These are phyloP conservation scores for Gracilinanus agilis DNA, from an alignment of 2,113 vertebrate species.

Conservation along the genomic window DNA sequence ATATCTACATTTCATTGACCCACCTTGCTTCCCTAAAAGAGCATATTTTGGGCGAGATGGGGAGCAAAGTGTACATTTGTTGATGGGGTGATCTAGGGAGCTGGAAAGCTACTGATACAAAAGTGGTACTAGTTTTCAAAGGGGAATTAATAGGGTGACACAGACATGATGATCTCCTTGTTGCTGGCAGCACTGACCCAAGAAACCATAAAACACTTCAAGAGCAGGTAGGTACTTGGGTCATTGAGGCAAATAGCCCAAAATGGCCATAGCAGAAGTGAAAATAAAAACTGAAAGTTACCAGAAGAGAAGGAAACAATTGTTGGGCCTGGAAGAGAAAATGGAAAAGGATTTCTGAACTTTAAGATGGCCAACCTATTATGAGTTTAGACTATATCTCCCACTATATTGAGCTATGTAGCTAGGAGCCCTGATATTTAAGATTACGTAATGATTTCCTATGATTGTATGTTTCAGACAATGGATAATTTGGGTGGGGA, in stretches of 20 bases:
- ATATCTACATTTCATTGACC: neutral
- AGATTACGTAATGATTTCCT: neutral
- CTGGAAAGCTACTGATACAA: neutral
- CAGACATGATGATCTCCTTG: neutral
- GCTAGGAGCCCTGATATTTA: neutral
- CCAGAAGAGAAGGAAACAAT: neutral
- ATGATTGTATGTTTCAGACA: neutral
- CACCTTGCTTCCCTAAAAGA: neutral
- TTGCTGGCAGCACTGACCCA: neutral
- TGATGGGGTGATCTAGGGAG: neutral
- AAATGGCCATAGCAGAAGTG: neutral
- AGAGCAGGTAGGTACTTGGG: neutral
- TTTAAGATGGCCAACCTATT: neutral
- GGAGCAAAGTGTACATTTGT: too few species aligned
- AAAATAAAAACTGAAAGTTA: neutral
- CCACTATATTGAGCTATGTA: neutral
- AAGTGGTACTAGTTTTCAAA: neutral
- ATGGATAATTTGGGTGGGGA: neutral
- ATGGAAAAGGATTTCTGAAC: neutral
- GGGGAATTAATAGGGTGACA: neutral
- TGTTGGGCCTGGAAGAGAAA: neutral
- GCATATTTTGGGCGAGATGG: too few species aligned
- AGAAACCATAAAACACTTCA: neutral
- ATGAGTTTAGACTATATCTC: neutral
- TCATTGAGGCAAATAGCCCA: too few species aligned